A percentile compares a stretch with the other conserved stretches of the same genome.
These are phyloP conservation scores for Myrmecobius fasciatus DNA, from an alignment of 2,113 vertebrate genomes.

Conservation along the genomic window DNA sequence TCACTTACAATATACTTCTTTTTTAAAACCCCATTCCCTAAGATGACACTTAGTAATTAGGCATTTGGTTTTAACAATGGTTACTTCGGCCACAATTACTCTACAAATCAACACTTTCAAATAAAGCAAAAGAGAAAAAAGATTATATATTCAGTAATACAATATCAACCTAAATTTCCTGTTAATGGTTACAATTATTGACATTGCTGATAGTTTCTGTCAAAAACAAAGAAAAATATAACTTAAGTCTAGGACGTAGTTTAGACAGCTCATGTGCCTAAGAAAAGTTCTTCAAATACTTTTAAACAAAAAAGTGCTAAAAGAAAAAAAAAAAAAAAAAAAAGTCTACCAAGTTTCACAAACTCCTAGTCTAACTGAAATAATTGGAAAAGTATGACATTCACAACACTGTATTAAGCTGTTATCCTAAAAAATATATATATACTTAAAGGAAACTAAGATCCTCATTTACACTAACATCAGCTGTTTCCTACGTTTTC, in stretches of 20 bases:
- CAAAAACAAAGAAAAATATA: slow-evolving; percentile 13
- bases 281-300: slow-evolving; percentile 41
- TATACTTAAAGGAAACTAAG: background rate
- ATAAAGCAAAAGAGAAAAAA: slow-evolving; percentile 22
- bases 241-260: slow-evolving; percentile 39
- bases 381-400: slow-evolving; percentile 49
- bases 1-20: slow-evolving; percentile 58
- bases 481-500: slow-evolving; percentile 36
- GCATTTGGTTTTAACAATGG: slow-evolving; percentile 24
- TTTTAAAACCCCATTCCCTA: slow-evolving; percentile 51
- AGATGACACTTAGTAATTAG: slow-evolving; percentile 60
- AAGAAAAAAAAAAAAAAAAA: background rate
- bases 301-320: slow-evolving; percentile 1
- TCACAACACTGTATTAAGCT: slow-evolving; percentile 13
- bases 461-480: slow-evolving; percentile 52
- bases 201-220: background rate
- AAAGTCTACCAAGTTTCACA: slow-evolving; percentile 32
- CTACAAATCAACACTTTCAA: slow-evolving; percentile 56
- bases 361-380: slow-evolving; percentile 36
- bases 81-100: slow-evolving; percentile 25
- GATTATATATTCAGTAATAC: slow-evolving; percentile 26
- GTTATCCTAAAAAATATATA: slow-evolving; percentile 47
- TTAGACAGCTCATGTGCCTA: slow-evolving; percentile 14
- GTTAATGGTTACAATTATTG: slow-evolving; percentile 33
- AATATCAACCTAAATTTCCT: slow-evolving; percentile 37